phyloP scores from a whole-genome alignment of 1,140 invertebrate genomes.

The Ceratina australensis region DNA sequence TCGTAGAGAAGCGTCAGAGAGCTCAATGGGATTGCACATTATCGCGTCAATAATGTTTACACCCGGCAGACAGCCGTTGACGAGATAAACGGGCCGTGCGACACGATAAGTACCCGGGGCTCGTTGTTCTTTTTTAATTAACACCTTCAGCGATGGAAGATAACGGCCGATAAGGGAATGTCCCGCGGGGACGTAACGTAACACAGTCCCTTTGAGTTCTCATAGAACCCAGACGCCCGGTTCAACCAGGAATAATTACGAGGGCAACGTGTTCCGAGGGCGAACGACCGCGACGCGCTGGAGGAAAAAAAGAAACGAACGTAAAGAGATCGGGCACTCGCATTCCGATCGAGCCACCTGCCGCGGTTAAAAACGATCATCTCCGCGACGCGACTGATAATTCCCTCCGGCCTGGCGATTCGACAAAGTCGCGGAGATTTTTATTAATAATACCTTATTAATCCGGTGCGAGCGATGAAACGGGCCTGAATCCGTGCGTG shows the following conservation, averaged over 20 bases:
- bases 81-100: constrained; percentile 61
- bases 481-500: constrained; percentile 25
- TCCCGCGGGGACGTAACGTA: constrained; percentile 5
- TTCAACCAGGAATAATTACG: constrained; percentile 40
- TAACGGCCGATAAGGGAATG: constrained; percentile 53
- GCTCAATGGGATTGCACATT: constrained; percentile 41
- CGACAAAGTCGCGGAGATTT: constrained; percentile 51
- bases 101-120: constrained; percentile 58
- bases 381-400: constrained; percentile 44
- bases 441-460: constrained; percentile 60
- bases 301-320: constrained; percentile 7
- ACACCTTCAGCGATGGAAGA: constrained; percentile 51
- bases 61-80: constrained; percentile 57
- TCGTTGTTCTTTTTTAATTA: constrained; percentile 55
- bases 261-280: constrained; percentile 22
- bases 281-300: background rate
- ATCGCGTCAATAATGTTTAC: constrained; percentile 66
- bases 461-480: constrained; percentile 55
- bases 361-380: constrained; percentile 23
- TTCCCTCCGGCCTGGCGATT: constrained; percentile 33
- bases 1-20: constrained; percentile 57
- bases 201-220: background rate
- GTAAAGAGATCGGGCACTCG: constrained; percentile 13
- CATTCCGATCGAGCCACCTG: constrained; percentile 41
- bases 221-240: background rate